Evolutionary conservation across 2,113 vertebrate species (phyloP), one percentile per base, ranked within the genome.

Genomic region (Ceuthmochares aereus): DNA sequence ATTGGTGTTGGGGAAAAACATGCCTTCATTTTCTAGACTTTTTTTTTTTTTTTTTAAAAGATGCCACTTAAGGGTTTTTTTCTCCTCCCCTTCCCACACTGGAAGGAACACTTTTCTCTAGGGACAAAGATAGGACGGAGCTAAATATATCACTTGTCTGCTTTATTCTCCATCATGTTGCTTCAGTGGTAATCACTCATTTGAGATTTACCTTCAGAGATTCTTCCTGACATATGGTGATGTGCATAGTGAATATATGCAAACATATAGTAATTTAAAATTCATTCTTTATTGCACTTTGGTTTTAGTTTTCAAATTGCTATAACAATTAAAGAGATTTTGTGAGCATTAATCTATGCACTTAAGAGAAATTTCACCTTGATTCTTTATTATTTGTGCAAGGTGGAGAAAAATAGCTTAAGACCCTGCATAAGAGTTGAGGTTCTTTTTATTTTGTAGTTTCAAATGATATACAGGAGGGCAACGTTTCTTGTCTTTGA

Each of bases 131-230:
- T 74, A 83, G 43, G 56, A 75, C 75, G 49, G 89, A 88, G 56
- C 83, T 95, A 95, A 96, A 93, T 89, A 90, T 84, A 96, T 82
- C 58, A 19, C 72, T 90, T 92, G 69, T 96, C 90, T 68, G 18
- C 87, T 86, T 93, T 86, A 75, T 92, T 96, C 85, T 94, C 56
- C 37, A 52, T 95, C 64, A 45, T 68, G 72, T 81, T 91, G 43
- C 58, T 93, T 92, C 64, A 74, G 63, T 84, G 82, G 47, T 94
- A 93, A 86, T 96, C 90, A 63, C 52, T 88, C n/a, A 4, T 93
- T 91, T 60, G 75, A 84, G 85, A 64, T 94, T 93, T 87, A 96
- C 76, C 85, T 96, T 95, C 43, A 56, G 82, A 91, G 60, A 84
- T 86, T 88, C 68, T 92, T 37, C 51, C 34, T 87, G 70, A 73